phyloP scores from a whole-genome alignment of 2,113 vertebrate species.

The Protobothrops mucrosquamatus region DNA sequence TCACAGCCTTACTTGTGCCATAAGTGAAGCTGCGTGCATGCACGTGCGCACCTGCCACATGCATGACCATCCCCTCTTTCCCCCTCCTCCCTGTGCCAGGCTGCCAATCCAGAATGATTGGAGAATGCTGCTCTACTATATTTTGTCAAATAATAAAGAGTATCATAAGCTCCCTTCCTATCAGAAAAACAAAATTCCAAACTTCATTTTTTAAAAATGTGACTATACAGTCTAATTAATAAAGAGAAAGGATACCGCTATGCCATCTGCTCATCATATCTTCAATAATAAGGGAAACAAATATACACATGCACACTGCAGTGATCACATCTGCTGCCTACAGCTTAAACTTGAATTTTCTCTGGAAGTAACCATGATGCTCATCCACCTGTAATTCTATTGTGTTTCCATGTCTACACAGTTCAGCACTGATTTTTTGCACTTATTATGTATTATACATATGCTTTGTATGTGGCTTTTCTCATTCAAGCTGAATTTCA shows the following conservation, averaged over 20 bases:
- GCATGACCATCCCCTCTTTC: not conserved
- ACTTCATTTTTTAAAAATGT: not conserved
- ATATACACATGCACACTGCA: not conserved
- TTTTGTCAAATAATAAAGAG: not conserved
- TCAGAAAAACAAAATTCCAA: not conserved
- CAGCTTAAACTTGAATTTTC: not conserved
- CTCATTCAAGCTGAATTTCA: conserved; percentile 6
- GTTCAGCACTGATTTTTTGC: not conserved
- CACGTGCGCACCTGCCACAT: not conserved
- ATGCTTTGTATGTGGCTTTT: not conserved
- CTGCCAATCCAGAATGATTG: not conserved
- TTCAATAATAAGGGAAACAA: not conserved
- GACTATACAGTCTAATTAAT: not conserved
- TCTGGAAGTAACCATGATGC: not conserved
- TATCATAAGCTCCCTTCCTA: not conserved
- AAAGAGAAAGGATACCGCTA: not conserved
- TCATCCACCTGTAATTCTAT: not conserved
- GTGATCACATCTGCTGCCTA: not conserved
- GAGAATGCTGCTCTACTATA: not conserved
- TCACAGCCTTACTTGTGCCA: not conserved
- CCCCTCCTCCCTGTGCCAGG: not conserved
- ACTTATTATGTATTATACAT: not conserved
- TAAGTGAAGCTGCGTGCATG: not conserved
- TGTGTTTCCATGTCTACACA: not conserved
- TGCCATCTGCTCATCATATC: not conserved